Conservation (phyloP, 2,113 vertebrate genomes). For the Pagrus major region DNA sequence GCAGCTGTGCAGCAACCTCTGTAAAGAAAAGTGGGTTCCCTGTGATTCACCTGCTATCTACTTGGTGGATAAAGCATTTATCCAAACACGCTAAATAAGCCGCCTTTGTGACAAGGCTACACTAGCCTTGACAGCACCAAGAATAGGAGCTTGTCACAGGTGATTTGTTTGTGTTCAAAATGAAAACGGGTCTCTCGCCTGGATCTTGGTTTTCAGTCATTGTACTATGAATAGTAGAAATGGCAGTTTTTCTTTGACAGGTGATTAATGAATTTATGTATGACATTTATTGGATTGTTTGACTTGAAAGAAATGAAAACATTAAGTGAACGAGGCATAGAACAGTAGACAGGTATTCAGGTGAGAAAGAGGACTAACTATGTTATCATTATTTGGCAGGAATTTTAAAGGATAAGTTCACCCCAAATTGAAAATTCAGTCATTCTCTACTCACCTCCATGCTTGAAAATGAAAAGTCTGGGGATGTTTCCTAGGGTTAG, state of each 20-base stretch:
- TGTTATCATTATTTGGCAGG: too few relatives aligned
- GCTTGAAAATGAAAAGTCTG: too few relatives aligned
- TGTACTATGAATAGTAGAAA: neutral
- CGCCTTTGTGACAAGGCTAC: neutral
- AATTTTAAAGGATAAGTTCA: too few relatives aligned
- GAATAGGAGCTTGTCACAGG: neutral
- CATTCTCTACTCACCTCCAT: too few relatives aligned
- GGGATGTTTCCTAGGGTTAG: too few relatives aligned
- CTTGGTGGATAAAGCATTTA: neutral
- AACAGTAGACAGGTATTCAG: too few relatives aligned
- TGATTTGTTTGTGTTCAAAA: neutral
- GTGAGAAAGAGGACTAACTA: too few relatives aligned
- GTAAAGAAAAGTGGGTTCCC: too few relatives aligned
- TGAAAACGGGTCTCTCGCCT: neutral
- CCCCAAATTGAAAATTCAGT: too few relatives aligned
- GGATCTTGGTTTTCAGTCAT: neutral
- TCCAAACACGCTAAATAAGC: constrained; percentile 1
- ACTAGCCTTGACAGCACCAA: neutral
- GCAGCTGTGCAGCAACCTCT: neutral
- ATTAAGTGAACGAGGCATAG: too few relatives aligned
- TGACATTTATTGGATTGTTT: neutral
- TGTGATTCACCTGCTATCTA: neutral
- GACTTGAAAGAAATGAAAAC: neutral
- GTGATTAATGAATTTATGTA: too few relatives aligned
- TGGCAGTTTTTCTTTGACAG: neutral